These are phyloP conservation scores for Rhynchophorus ferrugineus DNA, from an alignment of 1,140 invertebrate genomes.

Conservation along the genomic window DNA sequence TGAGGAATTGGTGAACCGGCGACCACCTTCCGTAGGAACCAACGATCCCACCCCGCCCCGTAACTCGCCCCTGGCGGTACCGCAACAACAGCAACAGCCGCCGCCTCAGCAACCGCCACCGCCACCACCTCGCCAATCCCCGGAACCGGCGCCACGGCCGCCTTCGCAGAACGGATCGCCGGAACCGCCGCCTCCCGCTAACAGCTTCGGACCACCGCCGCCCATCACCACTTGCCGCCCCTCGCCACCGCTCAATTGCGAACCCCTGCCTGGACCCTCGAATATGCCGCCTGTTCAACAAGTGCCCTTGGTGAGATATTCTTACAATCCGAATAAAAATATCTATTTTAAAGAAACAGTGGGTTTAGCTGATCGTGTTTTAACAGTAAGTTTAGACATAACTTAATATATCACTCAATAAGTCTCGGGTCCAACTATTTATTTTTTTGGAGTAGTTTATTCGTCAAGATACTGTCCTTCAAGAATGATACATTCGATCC, in stretches of 20 bases:
- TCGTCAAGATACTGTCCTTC: too few species aligned
- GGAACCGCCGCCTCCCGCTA: constrained; percentile 17
- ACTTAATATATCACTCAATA: too few species aligned
- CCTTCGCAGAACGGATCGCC: constrained; percentile 19
- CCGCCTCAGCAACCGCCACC: constrained; percentile 13
- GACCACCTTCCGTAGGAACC: constrained; percentile 21
- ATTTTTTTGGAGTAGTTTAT: too few species aligned
- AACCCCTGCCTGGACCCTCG: constrained; percentile 66
- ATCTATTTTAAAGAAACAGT: too few species aligned
- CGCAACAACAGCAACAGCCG: constrained; percentile 14
- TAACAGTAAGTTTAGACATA: too few species aligned
- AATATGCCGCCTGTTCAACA: constrained; percentile 75
- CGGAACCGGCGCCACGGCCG: constrained; percentile 29
- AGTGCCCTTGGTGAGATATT: constrained; percentile 75
- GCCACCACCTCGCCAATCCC: constrained; percentile 16
- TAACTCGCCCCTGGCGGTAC: constrained; percentile 22
- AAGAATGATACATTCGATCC: too few species aligned
- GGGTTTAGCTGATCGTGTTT: too few species aligned
- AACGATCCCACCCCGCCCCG: constrained; percentile 17
- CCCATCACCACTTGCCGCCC: constrained; percentile 24
- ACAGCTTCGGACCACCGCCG: constrained; percentile 17
- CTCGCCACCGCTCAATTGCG: constrained; percentile 52
- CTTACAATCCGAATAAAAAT: too few species aligned
- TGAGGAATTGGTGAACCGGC: constrained; percentile 35
- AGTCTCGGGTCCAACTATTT: too few species aligned